Conservation (phyloP, 2,888 invertebrate genomes). For the Acanthosepion lycidas region DNA sequence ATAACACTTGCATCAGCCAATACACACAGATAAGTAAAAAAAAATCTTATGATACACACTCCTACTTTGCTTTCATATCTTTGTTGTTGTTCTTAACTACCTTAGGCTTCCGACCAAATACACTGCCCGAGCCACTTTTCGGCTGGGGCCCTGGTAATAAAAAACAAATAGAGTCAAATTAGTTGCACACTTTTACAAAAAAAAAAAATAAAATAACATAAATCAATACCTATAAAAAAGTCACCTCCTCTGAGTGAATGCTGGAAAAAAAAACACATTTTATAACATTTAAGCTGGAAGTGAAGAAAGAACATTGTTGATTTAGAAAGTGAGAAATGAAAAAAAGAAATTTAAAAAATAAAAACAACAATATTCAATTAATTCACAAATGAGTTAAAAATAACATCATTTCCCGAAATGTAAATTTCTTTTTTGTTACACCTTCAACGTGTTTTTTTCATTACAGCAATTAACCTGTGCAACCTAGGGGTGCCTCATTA, state of each 20-base stretch:
- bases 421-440: too few species aligned
- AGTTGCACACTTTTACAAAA: not conserved
- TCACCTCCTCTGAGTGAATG: not conserved
- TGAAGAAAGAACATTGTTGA: too few species aligned
- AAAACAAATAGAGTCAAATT: slow-evolving; percentile 33
- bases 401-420: too few species aligned
- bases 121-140: slow-evolving; percentile 24
- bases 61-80: not conserved
- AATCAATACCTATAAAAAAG: not conserved
- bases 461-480: too few species aligned
- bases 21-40: not conserved
- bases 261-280: not conserved
- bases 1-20: not conserved
- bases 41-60: slow-evolving; percentile 24
- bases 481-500: too few species aligned
- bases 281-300: too few species aligned
- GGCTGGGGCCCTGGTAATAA: slow-evolving; percentile 34
- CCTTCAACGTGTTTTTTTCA: too few species aligned
- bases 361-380: too few species aligned
- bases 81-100: not conserved
- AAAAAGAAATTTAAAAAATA: too few species aligned
- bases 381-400: too few species aligned
- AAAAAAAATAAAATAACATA: not conserved
- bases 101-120: slow-evolving; percentile 44
- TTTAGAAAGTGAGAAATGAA: too few species aligned